These are phyloP conservation scores for Tetragonisca angustula DNA, from an alignment of 2,888 invertebrate genomes.

Conservation along the genomic window DNA sequence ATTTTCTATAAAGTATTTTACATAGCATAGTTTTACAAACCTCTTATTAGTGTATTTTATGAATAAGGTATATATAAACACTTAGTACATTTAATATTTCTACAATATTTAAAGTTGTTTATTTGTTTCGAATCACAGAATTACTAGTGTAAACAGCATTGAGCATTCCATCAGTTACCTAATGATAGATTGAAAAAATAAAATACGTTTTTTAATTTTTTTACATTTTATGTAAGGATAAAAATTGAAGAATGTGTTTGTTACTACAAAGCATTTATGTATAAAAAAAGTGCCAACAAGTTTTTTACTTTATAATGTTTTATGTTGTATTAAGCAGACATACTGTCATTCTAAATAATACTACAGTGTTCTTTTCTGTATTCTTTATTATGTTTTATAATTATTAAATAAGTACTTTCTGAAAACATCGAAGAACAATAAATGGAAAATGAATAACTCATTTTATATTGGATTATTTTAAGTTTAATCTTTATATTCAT, in stretches of 20 bases:
- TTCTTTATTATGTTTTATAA: slow-evolving; percentile 7
- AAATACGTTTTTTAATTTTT: slow-evolving; percentile 4
- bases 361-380: slow-evolving; percentile 4
- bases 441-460: not conserved
- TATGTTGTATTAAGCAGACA: not conserved
- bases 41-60: slow-evolving; percentile 20
- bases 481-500: slow-evolving; percentile 33
- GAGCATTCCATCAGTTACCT: slow-evolving; percentile 25
- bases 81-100: slow-evolving; percentile 10
- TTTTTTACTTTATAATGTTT: slow-evolving; percentile 26
- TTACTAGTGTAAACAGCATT: slow-evolving; percentile 13
- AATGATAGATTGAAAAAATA: not conserved
- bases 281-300: not conserved
- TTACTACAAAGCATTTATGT: slow-evolving; percentile 6
- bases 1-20: slow-evolving; percentile 31
- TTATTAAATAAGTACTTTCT: slow-evolving; percentile 15
- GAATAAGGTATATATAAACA: not conserved
- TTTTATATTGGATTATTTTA: slow-evolving; percentile 36
- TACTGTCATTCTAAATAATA: slow-evolving; percentile 33
- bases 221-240: slow-evolving; percentile 21
- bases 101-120: slow-evolving; percentile 14
- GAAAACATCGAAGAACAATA: not conserved
- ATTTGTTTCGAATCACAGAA: slow-evolving; percentile 14
- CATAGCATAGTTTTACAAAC: slow-evolving; percentile 9
- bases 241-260: not conserved